Evolutionary conservation across 2,113 vertebrate species (phyloP), one percentile per base, ranked within the genome.

Genomic region (Smithornis capensis): DNA sequence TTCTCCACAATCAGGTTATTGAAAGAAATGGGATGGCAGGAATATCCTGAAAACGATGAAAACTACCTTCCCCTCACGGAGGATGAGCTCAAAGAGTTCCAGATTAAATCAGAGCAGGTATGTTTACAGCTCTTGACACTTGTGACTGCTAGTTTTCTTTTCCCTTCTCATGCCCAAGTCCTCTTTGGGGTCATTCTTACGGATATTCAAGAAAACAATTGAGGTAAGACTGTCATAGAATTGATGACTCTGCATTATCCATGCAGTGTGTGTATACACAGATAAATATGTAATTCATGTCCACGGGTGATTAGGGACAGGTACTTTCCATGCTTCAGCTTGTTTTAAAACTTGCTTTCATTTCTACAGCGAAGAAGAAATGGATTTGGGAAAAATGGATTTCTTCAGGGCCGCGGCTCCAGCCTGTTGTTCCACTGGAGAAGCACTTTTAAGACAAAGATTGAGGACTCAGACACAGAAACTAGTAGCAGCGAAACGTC

Each of bases 21-120:
- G 97, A 99, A 99, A 98, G 98, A 99, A 96, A 99, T 99, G 99
- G 99, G 99, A 95, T 99, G 99, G 99, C 99, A 99, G 97, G 99
- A 99, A 87, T 98, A 99, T 94, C 99, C 99, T 91, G 99, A 99
- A 97, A 99, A 99, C n/a, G 99, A 99, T 88, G 99, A 99, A 96
- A 99, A 98, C 98, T 99, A 98, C 98, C 98, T 99, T 98, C 99
- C 99, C 84, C 98, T 99, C 95, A 99, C 99, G 2, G 99, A 99
- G 94, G 99, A 99, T 75, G 99, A 99, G 96, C 98, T 99, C 96
- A 98, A 97, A 98, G 99, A 99, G 98, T 99, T 99, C 97, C 99
- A 99, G 93, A 98, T 98, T 97, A 99, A 99, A 98, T 99, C 99
- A 38, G 99, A 99, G 95, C 99, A 99, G 98, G 99, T 99, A 97